These are phyloP conservation scores for Theocolax elegans DNA, from an alignment of 1,140 invertebrate genomes.

Conservation along the genomic window DNA sequence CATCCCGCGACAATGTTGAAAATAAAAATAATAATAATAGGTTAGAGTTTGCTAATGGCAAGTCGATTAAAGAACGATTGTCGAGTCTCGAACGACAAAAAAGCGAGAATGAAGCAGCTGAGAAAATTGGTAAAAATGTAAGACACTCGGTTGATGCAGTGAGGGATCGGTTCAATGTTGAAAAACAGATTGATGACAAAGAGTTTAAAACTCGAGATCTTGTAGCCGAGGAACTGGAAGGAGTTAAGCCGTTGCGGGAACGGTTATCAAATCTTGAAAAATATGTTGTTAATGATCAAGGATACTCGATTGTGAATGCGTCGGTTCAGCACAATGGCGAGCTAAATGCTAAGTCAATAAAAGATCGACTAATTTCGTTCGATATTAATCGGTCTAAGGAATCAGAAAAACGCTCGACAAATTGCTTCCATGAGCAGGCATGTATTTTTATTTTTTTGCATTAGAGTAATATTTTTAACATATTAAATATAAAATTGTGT, in stretches of 20 bases:
- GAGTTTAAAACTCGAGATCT: constrained; percentile 49
- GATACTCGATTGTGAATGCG: constrained; percentile 30
- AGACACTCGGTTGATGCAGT: constrained; percentile 66
- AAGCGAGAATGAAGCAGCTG: constrained; percentile 56
- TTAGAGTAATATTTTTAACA: too few relatives aligned
- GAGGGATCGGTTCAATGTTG: constrained; percentile 72
- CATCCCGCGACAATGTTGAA: constrained; percentile 55
- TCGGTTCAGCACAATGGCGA: constrained; percentile 63
- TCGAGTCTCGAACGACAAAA: constrained; percentile 73
- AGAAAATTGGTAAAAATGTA: constrained; percentile 56
- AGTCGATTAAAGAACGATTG: constrained; percentile 78
- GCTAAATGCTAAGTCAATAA: constrained; percentile 67
- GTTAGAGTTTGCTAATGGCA: constrained; percentile 72
- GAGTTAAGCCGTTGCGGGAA: constrained; percentile 58
- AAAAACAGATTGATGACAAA: constrained; percentile 69
- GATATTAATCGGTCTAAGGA: constrained; percentile 69
- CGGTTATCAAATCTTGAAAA: constrained; percentile 61
- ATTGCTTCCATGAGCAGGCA: constrained; percentile 57
- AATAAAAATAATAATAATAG: constrained; percentile 63
- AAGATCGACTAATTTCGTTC: constrained; percentile 70
- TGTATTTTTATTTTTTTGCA: constrained; percentile 17
- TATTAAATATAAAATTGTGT: too few relatives aligned
- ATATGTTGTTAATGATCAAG: constrained; percentile 51
- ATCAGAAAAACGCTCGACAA: constrained; percentile 51
- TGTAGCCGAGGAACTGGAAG: constrained; percentile 55